Conservation (phyloP, 2,113 vertebrate genomes). For the Clarias gariepinus region DNA sequence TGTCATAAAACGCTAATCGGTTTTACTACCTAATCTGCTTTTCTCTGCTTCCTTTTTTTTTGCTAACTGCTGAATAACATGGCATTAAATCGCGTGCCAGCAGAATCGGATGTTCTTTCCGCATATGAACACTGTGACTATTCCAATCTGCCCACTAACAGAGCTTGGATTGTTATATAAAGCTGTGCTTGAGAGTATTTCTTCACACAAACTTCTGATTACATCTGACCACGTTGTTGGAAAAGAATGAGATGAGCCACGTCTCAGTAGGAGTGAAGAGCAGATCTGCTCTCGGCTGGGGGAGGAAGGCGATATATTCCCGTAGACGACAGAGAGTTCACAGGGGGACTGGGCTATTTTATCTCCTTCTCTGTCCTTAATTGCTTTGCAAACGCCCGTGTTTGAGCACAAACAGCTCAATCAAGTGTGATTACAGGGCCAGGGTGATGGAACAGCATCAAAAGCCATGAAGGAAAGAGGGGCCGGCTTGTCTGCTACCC, state of each 20-base stretch:
- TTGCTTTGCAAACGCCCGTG: conserved; percentile 44
- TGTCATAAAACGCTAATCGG: not conserved
- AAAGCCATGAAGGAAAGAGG: conserved; percentile 11
- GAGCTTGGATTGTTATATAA: conserved; percentile 15
- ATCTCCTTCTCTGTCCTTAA: conserved; percentile 43
- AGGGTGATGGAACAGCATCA: conserved; percentile 33
- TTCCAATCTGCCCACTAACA: conserved; percentile 17
- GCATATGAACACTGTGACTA: not conserved
- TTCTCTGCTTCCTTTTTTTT: not conserved
- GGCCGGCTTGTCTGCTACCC: conserved; percentile 20
- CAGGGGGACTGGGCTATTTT: conserved; percentile 30
- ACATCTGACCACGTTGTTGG: not conserved
- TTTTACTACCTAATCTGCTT: not conserved
- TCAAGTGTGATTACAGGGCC: conserved; percentile 47
- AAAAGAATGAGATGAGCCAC: conserved; percentile 2
- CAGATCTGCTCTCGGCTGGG: conserved; percentile 8
- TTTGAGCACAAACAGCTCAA: conserved; percentile 52
- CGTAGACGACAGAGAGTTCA: conserved; percentile 9
- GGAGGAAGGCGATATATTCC: conserved; percentile 17
- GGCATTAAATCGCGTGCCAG: not conserved
- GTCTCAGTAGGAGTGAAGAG: conserved; percentile 28
- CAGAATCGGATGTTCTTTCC: not conserved
- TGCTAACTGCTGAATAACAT: not conserved
- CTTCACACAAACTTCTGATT: conserved; percentile 24
- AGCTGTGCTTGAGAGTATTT: not conserved